A percentile compares a stretch with the other conserved stretches of the same genome.
Evolutionary conservation across 2,888 invertebrate genomes (phyloP).

Genomic region (Archaeoteleia sp.): DNA sequence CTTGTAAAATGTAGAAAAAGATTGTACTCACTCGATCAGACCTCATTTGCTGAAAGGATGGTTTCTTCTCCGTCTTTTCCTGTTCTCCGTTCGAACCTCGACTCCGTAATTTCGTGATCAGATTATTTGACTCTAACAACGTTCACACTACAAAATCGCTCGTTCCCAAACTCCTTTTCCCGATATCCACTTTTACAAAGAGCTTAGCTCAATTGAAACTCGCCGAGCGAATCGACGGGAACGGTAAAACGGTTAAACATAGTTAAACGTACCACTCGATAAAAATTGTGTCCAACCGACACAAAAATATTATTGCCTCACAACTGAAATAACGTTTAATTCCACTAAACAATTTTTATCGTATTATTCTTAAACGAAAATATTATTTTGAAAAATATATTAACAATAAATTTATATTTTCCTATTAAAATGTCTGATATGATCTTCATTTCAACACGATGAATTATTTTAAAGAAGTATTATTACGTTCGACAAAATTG

Average conservation of each 20-base stretch:
- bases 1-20: neutral
- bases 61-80: neutral
- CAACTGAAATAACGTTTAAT: neutral
- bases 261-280: conserved; percentile 8
- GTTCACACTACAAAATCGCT: conserved; percentile 2
- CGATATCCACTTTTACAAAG: conserved; percentile 8
- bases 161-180: conserved; percentile 6
- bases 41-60: neutral
- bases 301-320: conserved; percentile 3
- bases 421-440: too few species aligned
- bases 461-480: too few species aligned
- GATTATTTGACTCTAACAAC: conserved; percentile 1
- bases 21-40: conserved; percentile 5
- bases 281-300: conserved; percentile 7
- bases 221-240: neutral
- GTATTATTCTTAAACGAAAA: too few species aligned
- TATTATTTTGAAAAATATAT: too few species aligned
- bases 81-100: neutral
- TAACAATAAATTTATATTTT: neutral
- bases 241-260: conserved; percentile 4
- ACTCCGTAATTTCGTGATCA: conserved; percentile 4
- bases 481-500: too few species aligned
- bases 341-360: neutral
- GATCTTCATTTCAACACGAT: too few species aligned
- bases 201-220: conserved; percentile 7